phyloP scores from a whole-genome alignment of 2,888 invertebrate genomes.

The Schizotus pectinicornis region DNA sequence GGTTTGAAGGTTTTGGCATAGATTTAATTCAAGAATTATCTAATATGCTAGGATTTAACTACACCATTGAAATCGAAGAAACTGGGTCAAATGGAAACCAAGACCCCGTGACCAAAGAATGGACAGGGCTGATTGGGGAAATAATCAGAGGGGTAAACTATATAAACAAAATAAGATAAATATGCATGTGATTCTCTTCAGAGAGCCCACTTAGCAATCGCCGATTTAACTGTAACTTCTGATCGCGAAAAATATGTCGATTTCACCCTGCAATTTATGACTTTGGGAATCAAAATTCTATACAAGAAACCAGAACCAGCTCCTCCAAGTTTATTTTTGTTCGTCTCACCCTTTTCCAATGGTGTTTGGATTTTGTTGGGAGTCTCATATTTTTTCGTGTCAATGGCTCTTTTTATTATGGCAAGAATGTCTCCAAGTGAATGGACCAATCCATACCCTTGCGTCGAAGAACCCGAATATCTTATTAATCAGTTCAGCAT shows the following conservation, averaged over 20 bases:
- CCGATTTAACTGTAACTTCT: slow-evolving; percentile 88
- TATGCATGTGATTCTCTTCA: slow-evolving; percentile 52
- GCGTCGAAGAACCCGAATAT: slow-evolving; percentile 81
- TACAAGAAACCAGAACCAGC: slow-evolving; percentile 86
- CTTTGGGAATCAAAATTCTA: slow-evolving; percentile 85
- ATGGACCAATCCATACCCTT: slow-evolving; percentile 88
- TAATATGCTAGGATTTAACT: slow-evolving; percentile 80
- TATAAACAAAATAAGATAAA: not conserved
- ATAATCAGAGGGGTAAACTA: slow-evolving; percentile 70
- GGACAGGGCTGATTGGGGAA: slow-evolving; percentile 80
- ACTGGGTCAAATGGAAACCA: slow-evolving; percentile 78
- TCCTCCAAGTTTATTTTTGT: slow-evolving; percentile 88
- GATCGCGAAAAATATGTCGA: slow-evolving; percentile 88
- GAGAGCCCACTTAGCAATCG: slow-evolving; percentile 91
- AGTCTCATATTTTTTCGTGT: slow-evolving; percentile 80
- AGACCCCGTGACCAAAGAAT: slow-evolving; percentile 65
- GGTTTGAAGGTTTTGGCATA: slow-evolving; percentile 87
- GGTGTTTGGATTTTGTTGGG: slow-evolving; percentile 84
- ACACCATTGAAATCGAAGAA: slow-evolving; percentile 77
- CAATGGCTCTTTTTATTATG: slow-evolving; percentile 77
- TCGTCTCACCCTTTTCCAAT: slow-evolving; percentile 86
- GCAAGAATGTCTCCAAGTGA: slow-evolving; percentile 85
- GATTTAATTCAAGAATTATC: slow-evolving; percentile 85
- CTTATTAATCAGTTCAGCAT: slow-evolving; percentile 85
- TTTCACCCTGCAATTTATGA: slow-evolving; percentile 96